Percentiles rank a stretch among this genome's conserved stretches.
These are phyloP conservation scores for Bombylius discolor DNA, from an alignment of 2,888 invertebrate genomes.

Conservation along the genomic window DNA sequence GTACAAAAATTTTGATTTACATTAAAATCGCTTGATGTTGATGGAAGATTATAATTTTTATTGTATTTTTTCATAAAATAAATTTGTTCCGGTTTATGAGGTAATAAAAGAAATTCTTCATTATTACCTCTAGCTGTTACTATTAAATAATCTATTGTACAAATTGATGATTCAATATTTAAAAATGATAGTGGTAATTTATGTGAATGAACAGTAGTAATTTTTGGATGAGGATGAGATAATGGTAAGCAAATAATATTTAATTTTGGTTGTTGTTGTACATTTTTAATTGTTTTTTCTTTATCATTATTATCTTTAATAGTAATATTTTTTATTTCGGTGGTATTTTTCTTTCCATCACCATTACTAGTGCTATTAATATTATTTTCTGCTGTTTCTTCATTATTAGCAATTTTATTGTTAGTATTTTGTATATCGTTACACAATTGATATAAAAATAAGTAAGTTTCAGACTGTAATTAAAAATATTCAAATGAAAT, in stretches of 20 bases:
- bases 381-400: no score
- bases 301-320: neutral
- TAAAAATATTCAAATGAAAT: neutral
- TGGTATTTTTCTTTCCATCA: neutral
- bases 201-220: conserved; percentile 25
- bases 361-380: no score
- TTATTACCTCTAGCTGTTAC: conserved; percentile 21
- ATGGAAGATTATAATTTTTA: neutral
- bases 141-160: conserved; percentile 28
- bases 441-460: conserved; percentile 11
- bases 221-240: conserved; percentile 26
- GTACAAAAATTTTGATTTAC: neutral
- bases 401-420: no score
- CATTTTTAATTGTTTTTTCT: neutral
- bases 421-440: no score
- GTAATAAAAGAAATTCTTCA: conserved; percentile 16
- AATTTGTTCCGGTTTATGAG: neutral
- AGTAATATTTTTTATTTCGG: neutral
- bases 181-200: conserved; percentile 23
- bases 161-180: conserved; percentile 20
- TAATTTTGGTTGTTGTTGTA: conserved; percentile 17
- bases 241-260: conserved; percentile 28
- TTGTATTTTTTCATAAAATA: neutral
- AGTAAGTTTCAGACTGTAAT: conserved; percentile 10
- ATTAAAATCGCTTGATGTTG: neutral